Conservation (phyloP, 64 coral and sea anemone genomes). For the Catalaphyllia jardinei region DNA sequence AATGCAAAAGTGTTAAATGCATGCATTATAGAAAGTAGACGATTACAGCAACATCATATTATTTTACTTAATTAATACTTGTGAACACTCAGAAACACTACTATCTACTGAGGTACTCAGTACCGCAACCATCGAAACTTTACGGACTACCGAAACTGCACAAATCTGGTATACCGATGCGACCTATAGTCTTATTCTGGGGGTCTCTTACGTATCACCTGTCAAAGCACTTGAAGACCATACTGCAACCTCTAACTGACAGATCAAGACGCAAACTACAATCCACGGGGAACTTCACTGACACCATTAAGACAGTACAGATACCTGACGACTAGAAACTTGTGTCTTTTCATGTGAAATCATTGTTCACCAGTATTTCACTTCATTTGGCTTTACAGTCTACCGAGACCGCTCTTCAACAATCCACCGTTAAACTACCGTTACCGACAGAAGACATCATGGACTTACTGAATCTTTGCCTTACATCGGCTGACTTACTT, state of each 20-base stretch:
- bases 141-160: no score
- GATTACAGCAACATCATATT: no score
- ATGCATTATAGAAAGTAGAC: no score
- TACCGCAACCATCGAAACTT: no score
- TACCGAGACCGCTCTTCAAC: not conserved
- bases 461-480: no score
- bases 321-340: not conserved
- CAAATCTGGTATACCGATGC: not conserved
- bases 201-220: slow-evolving; percentile 68
- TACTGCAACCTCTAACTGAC: slow-evolving; percentile 48
- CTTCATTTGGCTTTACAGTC: not conserved
- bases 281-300: not conserved
- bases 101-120: no score
- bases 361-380: not conserved
- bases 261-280: slow-evolving; percentile 4
- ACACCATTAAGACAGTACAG: not conserved
- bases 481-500: no score
- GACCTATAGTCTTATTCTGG: slow-evolving; percentile 39
- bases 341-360: not conserved
- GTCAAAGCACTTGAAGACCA: slow-evolving; percentile 29
- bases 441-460: no score
- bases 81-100: no score
- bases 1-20: no score
- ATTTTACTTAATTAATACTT: no score
- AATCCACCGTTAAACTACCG: no score